Conservation (phyloP, 2,113 vertebrate genomes). For the Sula dactylatra region DNA sequence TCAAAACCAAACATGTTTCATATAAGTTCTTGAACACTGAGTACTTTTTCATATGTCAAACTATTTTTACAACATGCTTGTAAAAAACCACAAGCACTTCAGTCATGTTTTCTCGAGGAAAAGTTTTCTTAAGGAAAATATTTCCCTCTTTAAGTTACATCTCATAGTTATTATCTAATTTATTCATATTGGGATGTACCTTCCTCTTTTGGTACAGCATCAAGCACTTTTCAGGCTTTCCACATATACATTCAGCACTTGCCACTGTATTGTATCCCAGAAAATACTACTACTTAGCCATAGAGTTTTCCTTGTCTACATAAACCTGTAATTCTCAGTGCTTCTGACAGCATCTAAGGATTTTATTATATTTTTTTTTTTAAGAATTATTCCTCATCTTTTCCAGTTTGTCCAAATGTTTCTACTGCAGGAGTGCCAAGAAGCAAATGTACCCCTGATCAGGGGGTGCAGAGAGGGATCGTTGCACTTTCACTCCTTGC, state of each 20-base stretch:
- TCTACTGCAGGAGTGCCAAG: background rate
- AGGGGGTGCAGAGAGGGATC: background rate
- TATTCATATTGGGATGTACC: background rate
- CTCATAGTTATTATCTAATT: background rate
- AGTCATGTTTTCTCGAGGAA: background rate
- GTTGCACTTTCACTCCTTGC: background rate
- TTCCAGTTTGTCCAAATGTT: background rate
- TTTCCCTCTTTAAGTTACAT: background rate
- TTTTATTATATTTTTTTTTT: background rate
- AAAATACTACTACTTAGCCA: background rate
- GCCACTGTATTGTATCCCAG: background rate
- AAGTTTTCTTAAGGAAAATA: background rate
- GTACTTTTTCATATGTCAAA: background rate
- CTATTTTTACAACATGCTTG: background rate
- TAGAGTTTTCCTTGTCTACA: background rate
- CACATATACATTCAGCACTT: fast-evolving
- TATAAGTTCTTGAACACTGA: fast-evolving
- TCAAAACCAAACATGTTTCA: background rate
- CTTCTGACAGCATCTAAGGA: background rate
- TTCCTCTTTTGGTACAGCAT: background rate
- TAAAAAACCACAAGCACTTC: background rate
- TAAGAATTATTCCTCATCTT: background rate
- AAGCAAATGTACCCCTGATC: background rate
- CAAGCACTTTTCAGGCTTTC: background rate
- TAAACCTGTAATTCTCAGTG: background rate